Percentiles rank a stretch among this genome's conserved stretches.
These are phyloP conservation scores for Onychostruthus taczanowskii DNA, from an alignment of 2,113 vertebrate species.

Conservation along the genomic window DNA sequence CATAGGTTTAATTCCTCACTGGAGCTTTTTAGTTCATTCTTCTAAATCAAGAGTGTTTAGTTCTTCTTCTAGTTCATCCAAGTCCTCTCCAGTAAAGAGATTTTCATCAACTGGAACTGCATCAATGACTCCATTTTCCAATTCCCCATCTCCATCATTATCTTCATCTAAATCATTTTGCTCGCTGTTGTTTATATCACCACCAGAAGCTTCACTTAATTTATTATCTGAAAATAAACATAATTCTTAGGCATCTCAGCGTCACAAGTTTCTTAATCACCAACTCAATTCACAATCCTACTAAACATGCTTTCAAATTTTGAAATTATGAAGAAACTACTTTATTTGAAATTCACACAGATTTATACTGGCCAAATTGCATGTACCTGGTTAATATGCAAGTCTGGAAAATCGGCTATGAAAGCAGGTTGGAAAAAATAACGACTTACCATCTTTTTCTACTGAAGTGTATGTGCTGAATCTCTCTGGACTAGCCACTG, in stretches of 20 bases:
- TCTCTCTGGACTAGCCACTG: constrained; percentile 87
- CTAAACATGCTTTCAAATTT: background rate
- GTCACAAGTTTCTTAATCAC: background rate
- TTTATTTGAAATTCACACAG: background rate
- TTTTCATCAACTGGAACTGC: constrained; percentile 97
- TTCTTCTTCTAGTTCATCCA: constrained; percentile 97
- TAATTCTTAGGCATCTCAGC: background rate
- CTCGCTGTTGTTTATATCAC: constrained; percentile 80
- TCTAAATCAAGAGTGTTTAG: constrained; percentile 92
- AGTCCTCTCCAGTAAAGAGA: constrained; percentile 96
- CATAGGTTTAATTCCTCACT: constrained; percentile 26
- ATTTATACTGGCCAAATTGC: background rate
- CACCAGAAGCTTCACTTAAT: constrained; percentile 91
- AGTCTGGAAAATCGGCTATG: background rate
- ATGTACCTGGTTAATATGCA: background rate
- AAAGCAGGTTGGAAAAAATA: background rate
- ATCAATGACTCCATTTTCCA: constrained; percentile 77
- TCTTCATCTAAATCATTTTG: constrained; percentile 72
- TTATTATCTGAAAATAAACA: constrained; percentile 83
- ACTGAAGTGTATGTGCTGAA: constrained; percentile 75
- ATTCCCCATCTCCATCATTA: constrained; percentile 59
- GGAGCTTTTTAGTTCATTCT: constrained; percentile 76
- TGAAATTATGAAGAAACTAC: background rate
- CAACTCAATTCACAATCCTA: background rate
- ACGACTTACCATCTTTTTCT: constrained; percentile 75